Percentiles rank a stretch among this genome's conserved stretches.
phyloP scores from a whole-genome alignment of 1,140 invertebrate species.

The Cyclina sinensis region DNA sequence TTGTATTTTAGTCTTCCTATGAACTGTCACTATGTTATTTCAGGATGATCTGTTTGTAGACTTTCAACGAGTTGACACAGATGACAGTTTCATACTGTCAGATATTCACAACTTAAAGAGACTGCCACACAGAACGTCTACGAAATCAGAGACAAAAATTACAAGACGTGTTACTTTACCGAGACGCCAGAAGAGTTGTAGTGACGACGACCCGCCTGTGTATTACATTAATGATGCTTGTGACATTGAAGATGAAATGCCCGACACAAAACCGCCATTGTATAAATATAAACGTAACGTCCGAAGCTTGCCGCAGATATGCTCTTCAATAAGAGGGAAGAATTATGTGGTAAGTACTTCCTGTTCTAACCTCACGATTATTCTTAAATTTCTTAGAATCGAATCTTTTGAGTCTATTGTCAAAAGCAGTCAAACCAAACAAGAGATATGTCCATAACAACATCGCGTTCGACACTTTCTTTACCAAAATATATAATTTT shows the following conservation, averaged over 20 bases:
- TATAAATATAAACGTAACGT: constrained; percentile 25
- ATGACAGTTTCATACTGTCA: background rate
- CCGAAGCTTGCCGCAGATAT: constrained; percentile 15
- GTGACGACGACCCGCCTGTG: constrained; percentile 40
- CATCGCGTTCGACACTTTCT: no score
- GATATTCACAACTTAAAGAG: background rate
- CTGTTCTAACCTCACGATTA: no score
- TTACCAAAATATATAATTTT: no score
- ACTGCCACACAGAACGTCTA: background rate
- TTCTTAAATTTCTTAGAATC: no score
- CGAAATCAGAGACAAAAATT: constrained; percentile 9
- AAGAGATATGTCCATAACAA: no score
- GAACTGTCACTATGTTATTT: no score
- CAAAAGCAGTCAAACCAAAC: no score
- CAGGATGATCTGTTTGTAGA: background rate
- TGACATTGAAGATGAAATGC: constrained; percentile 70
- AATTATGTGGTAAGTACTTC: constrained; percentile 40
- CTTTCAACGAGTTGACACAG: background rate
- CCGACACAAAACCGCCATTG: constrained; percentile 60
- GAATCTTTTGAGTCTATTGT: no score
- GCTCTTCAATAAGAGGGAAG: constrained; percentile 14
- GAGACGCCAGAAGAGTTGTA: constrained; percentile 50
- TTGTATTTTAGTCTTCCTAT: no score
- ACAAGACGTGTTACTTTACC: constrained; percentile 58
- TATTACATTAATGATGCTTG: constrained; percentile 65